These are phyloP conservation scores for Maconellicoccus hirsutus DNA, from an alignment of 1,140 invertebrate genomes.

Conservation along the genomic window DNA sequence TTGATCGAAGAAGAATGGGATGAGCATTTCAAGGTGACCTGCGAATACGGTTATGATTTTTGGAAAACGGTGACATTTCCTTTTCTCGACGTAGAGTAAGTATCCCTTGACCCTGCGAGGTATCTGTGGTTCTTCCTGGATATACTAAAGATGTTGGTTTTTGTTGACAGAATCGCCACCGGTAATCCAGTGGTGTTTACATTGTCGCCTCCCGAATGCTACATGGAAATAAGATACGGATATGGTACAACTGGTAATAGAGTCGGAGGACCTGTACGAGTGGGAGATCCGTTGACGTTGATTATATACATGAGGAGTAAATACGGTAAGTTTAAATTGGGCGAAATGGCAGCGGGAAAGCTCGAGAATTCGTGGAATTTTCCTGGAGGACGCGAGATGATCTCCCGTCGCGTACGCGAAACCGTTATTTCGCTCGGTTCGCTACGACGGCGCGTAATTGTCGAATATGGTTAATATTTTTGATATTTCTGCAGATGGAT, in stretches of 20 bases:
- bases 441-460: too few species aligned
- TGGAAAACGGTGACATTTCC: constrained; percentile 94
- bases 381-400: too few species aligned
- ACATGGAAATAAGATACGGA: constrained; percentile 87
- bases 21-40: constrained; percentile 92
- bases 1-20: constrained; percentile 89
- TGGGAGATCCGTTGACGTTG: constrained; percentile 80
- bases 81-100: constrained; percentile 88
- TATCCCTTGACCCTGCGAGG: constrained; percentile 30
- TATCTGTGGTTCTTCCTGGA: neutral
- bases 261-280: constrained; percentile 75
- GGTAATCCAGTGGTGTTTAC: constrained; percentile 91
- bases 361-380: too few species aligned
- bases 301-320: constrained; percentile 90
- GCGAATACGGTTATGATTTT: constrained; percentile 91
- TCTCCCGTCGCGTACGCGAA: too few species aligned
- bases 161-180: constrained; percentile 64
- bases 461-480: too few species aligned
- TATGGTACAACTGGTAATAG: constrained; percentile 71
- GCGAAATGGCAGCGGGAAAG: too few species aligned
- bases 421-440: too few species aligned
- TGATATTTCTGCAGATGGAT: constrained; percentile 57
- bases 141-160: too few species aligned
- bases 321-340: constrained; percentile 64
- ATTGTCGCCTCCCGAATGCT: constrained; percentile 80